These are phyloP conservation scores for Gadus macrocephalus DNA, from an alignment of 2,113 vertebrate species.

Conservation along the genomic window DNA sequence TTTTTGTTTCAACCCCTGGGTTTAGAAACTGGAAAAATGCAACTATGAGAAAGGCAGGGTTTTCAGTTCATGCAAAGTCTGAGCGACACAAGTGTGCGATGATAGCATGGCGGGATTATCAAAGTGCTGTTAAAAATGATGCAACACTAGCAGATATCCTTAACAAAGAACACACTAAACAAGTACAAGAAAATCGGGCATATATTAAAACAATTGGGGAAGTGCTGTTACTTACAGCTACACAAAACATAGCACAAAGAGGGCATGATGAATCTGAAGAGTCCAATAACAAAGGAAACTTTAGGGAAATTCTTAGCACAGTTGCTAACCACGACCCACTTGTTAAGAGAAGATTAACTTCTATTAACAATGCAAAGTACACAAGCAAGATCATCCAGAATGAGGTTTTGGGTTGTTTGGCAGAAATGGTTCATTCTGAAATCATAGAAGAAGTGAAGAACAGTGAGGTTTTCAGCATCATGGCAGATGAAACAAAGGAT, in stretches of 20 bases:
- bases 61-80: constrained; percentile 20
- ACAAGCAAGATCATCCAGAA: constrained; percentile 19
- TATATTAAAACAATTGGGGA: no score
- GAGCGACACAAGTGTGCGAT: no score
- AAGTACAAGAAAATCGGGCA: no score
- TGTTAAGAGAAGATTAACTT: background rate
- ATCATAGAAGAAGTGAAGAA: constrained; percentile 6
- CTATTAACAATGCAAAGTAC: background rate
- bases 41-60: constrained; percentile 22
- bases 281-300: background rate
- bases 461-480: background rate
- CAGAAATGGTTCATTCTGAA: no score
- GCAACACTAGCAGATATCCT: no score
- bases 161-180: no score
- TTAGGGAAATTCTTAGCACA: background rate
- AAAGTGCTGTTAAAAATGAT: no score
- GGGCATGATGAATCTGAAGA: background rate
- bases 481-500: constrained; percentile 11
- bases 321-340: background rate
- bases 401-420: constrained; percentile 16
- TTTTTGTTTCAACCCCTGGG: constrained; percentile 24
- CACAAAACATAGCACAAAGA: no score
- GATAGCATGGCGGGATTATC: no score
- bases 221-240: no score
- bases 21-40: constrained; percentile 29